Conservation (phyloP, 2,113 vertebrate species). For the Falcunculus frontatus region DNA sequence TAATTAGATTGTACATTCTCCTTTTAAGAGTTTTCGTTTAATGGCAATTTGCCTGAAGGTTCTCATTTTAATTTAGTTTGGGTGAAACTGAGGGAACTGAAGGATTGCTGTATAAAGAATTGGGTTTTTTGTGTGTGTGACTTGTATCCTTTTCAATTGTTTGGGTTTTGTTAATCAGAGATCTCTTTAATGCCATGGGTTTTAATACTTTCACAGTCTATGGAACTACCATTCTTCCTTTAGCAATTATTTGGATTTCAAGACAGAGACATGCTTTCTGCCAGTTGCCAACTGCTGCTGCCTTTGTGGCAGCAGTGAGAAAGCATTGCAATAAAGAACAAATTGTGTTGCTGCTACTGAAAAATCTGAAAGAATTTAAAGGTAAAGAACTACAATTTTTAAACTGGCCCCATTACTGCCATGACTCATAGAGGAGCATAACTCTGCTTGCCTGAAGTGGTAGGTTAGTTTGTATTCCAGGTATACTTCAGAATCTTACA, state of each 20-base stretch:
- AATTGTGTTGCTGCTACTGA: neutral
- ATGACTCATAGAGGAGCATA: neutral
- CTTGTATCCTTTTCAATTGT: neutral
- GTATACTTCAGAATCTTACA: neutral
- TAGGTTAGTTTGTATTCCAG: neutral
- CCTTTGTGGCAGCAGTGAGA: constrained; percentile 1
- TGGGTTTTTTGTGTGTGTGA: neutral
- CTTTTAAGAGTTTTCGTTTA: constrained; percentile 52
- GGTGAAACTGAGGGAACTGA: neutral
- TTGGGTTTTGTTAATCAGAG: constrained; percentile 35
- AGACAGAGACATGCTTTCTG: constrained; percentile 4
- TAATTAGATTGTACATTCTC: constrained; percentile 56
- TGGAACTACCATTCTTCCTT: neutral
- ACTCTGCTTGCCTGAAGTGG: neutral
- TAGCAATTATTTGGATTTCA: constrained; percentile 1
- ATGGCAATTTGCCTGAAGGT: constrained; percentile 46
- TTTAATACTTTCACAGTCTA: neutral
- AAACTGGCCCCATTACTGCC: neutral
- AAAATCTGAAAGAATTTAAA: neutral
- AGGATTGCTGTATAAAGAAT: neutral
- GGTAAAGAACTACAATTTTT: neutral
- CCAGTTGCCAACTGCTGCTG: constrained; percentile 14
- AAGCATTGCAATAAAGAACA: neutral
- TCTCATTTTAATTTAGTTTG: constrained; percentile 62
- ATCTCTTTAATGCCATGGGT: neutral